Conservation (phyloP, 2,888 invertebrate genomes). For the Apodemia duryi region DNA sequence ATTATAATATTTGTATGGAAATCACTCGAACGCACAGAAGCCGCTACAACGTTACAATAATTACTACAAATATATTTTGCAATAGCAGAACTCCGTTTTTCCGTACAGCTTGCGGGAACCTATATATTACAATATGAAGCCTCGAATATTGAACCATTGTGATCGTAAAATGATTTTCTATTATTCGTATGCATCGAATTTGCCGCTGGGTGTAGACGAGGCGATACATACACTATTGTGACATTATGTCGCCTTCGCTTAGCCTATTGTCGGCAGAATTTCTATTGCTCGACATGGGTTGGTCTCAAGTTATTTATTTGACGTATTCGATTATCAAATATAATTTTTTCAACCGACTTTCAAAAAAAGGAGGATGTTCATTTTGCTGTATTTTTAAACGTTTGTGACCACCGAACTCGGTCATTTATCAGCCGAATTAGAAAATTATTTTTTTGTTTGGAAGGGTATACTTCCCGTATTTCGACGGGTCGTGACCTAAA, state of each 20-base stretch:
- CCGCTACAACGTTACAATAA: too few relatives aligned
- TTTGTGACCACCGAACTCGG: too few relatives aligned
- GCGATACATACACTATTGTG: conserved; percentile 30
- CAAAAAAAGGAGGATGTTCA: too few relatives aligned
- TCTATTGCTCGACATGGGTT: conserved; percentile 18
- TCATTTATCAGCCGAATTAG: too few relatives aligned
- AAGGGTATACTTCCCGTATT: too few relatives aligned
- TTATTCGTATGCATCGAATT: conserved; percentile 48
- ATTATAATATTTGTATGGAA: too few relatives aligned
- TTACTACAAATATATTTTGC: background rate
- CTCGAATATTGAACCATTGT: conserved; percentile 54
- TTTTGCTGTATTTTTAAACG: too few relatives aligned
- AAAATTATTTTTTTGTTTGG: too few relatives aligned
- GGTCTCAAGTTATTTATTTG: conserved; percentile 14
- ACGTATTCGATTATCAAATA: conserved; percentile 9
- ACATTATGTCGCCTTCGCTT: conserved; percentile 27
- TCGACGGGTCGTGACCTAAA: too few relatives aligned
- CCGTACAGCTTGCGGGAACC: conserved; percentile 25
- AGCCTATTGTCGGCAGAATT: conserved; percentile 20
- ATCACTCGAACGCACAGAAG: too few relatives aligned
- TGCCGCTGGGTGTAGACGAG: conserved; percentile 29
- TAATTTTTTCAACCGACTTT: background rate
- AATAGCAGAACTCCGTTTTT: background rate
- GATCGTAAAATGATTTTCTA: conserved; percentile 50
- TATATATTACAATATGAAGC: conserved; percentile 50